Evolutionary conservation across 2,797 vertebrate species (phyloP), one percentile per base, ranked within the genome.

Genomic region (Crypturellus tataupa): DNA sequence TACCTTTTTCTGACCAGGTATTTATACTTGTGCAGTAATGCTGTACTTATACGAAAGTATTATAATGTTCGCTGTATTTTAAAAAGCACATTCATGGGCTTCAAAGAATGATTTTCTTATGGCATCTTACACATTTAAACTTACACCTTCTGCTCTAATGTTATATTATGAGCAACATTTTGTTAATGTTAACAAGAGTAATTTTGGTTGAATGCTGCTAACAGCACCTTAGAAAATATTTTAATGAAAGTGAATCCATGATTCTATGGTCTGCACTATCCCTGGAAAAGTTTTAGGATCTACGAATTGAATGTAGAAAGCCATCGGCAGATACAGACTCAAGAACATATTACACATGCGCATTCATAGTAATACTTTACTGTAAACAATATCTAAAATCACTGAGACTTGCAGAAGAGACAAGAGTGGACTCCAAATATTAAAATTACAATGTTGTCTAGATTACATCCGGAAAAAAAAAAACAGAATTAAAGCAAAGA

Each of bases 321-420:
- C 13, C 23, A 67, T 23, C 51, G 51, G 59, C 39, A 70, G 56
- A n/a, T 27, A 62, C 29, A 8, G 6, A 55, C n/a, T 73, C 40
- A 8, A 60, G 4, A 12, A 62, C 40, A 79, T 3, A 35, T 37
- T 86, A 79, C 27, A 85, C 17, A 70, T 31, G 42, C 51, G 24
- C 1, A 1, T 76, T 80, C n/a, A 39, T 81, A 69, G 55, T 58
- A 85, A 83, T 8, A 76, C 23, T n/a, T 46, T 62, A 40, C 25
- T 59, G 68, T 13, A 51, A 23, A 40, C 42, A 78, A 80, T 91
- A 89, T 68, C 40, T 56, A 60, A 89, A 96, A 95, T 90, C 40
- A 67, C 0, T 0, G 15, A 86, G 77, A 40, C 60, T 49, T 85
- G 39, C 12, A 76, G 40, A 93, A 87, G 47, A 88, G 59, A 4